These are phyloP conservation scores for Butastur rufipennis DNA, from an alignment of 2,113 vertebrate species.

Conservation along the genomic window DNA sequence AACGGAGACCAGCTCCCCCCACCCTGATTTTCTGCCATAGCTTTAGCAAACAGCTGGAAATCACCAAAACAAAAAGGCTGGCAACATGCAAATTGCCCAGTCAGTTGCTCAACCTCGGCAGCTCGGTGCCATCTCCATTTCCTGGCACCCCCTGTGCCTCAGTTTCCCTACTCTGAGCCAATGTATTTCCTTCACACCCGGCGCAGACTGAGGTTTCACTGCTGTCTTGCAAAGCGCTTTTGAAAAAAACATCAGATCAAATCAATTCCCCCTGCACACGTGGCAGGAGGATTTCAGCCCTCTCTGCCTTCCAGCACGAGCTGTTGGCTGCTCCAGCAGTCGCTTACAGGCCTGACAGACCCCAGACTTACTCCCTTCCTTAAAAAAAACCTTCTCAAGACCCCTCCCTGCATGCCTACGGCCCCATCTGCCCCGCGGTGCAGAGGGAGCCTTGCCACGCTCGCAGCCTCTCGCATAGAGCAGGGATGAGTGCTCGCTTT, in stretches of 20 bases:
- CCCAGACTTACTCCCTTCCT: not conserved
- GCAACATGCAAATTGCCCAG: fast-evolving
- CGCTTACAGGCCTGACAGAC: fast-evolving
- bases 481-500: fast-evolving
- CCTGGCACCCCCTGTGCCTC: not conserved
- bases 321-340: fast-evolving
- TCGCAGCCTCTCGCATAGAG: fast-evolving
- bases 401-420: not conserved
- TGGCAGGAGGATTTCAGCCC: not conserved
- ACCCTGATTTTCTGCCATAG: fast-evolving
- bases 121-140: fast-evolving
- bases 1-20: fast-evolving
- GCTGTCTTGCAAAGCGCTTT: not conserved
- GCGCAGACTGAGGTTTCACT: fast-evolving
- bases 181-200: not conserved
- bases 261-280: not conserved
- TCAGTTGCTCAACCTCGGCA: not conserved
- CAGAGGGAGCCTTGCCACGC: not conserved
- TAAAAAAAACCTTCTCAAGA: not conserved
- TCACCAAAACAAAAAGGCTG: fast-evolving
- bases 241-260: fast-evolving
- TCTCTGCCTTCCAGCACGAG: not conserved
- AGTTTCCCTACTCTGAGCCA: not conserved
- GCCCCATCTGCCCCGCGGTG: not conserved
- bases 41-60: not conserved